Percentiles rank a stretch among this genome's conserved stretches.
Conservation (phyloP, 2,888 invertebrate species). For the Ophion obscuratus region DNA sequence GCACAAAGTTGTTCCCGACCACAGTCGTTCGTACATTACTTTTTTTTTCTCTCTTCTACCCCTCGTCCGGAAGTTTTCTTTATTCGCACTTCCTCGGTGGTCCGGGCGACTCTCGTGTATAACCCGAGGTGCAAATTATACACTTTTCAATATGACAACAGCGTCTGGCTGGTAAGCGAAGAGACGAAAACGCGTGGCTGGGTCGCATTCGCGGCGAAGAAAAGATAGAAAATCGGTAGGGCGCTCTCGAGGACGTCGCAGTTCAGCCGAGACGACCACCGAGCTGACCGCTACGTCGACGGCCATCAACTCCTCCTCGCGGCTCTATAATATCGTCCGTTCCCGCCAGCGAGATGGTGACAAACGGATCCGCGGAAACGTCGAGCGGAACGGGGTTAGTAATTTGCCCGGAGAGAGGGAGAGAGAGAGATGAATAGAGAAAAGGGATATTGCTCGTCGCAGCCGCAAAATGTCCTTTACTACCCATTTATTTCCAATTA, state of each 20-base stretch:
- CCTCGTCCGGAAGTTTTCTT: background rate
- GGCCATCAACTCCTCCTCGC: background rate
- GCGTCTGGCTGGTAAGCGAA: background rate
- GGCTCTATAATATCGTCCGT: constrained; percentile 14
- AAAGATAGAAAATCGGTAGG: constrained; percentile 9
- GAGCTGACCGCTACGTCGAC: constrained; percentile 15
- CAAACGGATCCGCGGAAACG: constrained; percentile 52
- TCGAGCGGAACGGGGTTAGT: constrained; percentile 64
- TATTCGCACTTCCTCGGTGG: constrained; percentile 7
- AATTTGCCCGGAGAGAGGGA: constrained; percentile 19
- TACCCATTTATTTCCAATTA: constrained; percentile 22
- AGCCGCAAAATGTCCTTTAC: constrained; percentile 38
- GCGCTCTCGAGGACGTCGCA: constrained; percentile 24
- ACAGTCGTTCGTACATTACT: background rate
- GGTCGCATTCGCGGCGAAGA: background rate
- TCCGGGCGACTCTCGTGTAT: background rate
- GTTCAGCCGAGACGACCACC: constrained; percentile 54
- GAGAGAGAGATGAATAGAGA: background rate
- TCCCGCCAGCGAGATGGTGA: constrained; percentile 26
- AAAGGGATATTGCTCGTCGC: constrained; percentile 3
- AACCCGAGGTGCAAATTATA: constrained; percentile 8
- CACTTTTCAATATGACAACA: background rate
- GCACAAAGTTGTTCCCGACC: background rate
- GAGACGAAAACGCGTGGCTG: background rate
- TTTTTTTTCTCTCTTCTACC: background rate